Percentiles rank a stretch among this genome's conserved stretches.
phyloP scores from a whole-genome alignment of 2,888 invertebrate genomes.

The Ichneumon xanthorius region DNA sequence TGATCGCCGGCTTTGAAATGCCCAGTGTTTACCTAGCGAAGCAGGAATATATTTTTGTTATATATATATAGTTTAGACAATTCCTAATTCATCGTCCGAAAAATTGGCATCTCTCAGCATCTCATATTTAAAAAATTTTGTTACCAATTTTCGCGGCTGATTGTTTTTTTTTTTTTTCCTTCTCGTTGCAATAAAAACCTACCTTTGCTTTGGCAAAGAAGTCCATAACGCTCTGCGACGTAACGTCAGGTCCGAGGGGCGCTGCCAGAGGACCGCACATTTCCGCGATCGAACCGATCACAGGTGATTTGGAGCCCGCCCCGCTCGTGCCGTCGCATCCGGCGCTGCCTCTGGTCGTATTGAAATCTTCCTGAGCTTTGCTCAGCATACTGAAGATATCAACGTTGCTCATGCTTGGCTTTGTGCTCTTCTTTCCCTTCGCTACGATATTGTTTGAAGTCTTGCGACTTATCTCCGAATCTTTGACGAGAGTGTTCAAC shows the following conservation, averaged over 20 bases:
- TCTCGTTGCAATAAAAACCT: neutral
- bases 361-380: slow-evolving; percentile 95
- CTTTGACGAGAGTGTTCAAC: slow-evolving; percentile 90
- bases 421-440: slow-evolving; percentile 75
- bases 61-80: neutral
- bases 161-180: neutral
- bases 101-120: too few relatives aligned
- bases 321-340: slow-evolving; percentile 70
- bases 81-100: neutral
- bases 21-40: slow-evolving; percentile 80
- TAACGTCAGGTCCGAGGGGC: slow-evolving; percentile 88
- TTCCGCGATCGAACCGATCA: slow-evolving; percentile 74
- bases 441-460: slow-evolving; percentile 78
- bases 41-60: neutral
- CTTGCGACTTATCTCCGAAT: slow-evolving; percentile 83
- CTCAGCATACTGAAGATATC: slow-evolving; percentile 95
- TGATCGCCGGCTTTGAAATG: slow-evolving; percentile 82
- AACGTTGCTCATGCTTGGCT: slow-evolving; percentile 83
- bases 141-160: neutral
- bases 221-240: slow-evolving; percentile 94
- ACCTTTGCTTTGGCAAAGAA: slow-evolving; percentile 92
- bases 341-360: slow-evolving; percentile 86
- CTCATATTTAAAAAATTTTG: too few relatives aligned
- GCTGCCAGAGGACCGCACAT: slow-evolving; percentile 83
- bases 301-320: slow-evolving; percentile 77